phyloP scores from a whole-genome alignment of 2,113 vertebrate genomes.

The Chaenogobius annularis region DNA sequence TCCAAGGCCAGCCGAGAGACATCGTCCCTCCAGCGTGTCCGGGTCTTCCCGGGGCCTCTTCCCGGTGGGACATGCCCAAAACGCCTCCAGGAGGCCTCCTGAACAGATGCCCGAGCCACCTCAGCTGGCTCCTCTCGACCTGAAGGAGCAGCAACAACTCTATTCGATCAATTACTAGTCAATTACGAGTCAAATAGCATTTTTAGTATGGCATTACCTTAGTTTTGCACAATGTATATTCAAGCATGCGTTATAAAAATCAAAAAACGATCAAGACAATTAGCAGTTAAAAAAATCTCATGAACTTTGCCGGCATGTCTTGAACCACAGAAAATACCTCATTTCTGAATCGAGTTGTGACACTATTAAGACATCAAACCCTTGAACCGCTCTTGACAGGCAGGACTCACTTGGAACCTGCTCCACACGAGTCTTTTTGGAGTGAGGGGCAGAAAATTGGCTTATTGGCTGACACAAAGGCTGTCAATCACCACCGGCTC shows the following conservation, averaged over 20 bases:
- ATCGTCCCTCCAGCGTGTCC: too few relatives aligned
- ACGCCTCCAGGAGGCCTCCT: too few relatives aligned
- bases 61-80: too few relatives aligned
- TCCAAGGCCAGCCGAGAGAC: too few relatives aligned
- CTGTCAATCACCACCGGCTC: background rate
- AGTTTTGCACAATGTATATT: background rate
- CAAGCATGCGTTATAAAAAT: background rate
- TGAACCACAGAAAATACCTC: background rate
- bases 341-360: background rate
- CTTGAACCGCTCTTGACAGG: background rate
- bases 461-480: background rate
- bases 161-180: too few relatives aligned
- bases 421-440: background rate
- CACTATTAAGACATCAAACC: background rate
- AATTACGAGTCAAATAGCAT: too few relatives aligned
- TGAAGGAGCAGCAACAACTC: too few relatives aligned
- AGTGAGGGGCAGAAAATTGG: slow-evolving; percentile 3
- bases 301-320: background rate
- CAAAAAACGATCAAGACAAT: background rate
- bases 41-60: too few relatives aligned
- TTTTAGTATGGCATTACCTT: background rate
- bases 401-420: background rate
- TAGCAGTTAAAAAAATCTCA: background rate
- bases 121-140: too few relatives aligned
- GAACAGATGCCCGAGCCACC: too few relatives aligned